Conservation (phyloP, 2,888 invertebrate genomes). For the Cancer borealis region DNA sequence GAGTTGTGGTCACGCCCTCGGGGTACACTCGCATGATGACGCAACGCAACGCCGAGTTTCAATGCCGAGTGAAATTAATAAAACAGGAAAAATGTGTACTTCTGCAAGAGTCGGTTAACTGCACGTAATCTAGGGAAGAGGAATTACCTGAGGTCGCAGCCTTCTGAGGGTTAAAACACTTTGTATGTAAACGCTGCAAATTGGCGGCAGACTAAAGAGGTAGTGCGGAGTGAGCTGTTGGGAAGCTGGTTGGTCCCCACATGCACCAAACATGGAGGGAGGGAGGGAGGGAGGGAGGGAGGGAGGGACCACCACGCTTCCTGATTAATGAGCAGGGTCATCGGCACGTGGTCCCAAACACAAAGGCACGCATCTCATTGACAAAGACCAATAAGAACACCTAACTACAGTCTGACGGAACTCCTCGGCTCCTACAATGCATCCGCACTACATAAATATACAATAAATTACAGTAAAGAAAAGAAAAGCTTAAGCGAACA, state of each 20-base stretch:
- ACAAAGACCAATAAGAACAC: not conserved
- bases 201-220: constrained; percentile 30
- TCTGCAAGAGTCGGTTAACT: not conserved
- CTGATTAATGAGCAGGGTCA: not conserved
- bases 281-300: not conserved
- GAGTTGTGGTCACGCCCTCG: not conserved
- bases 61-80: not conserved
- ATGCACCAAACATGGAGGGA: not conserved
- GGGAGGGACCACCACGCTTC: not conserved
- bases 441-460: not conserved
- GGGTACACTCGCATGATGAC: not conserved
- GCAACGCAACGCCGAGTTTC: not conserved
- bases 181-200: constrained; percentile 33
- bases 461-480: not conserved
- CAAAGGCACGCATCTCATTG: not conserved
- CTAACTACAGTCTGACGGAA: not conserved
- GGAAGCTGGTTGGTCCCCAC: constrained; percentile 23
- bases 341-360: not conserved
- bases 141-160: constrained; percentile 23
- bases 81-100: not conserved
- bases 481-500: not conserved
- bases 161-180: constrained; percentile 25
- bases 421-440: not conserved
- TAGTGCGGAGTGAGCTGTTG: constrained; percentile 41
- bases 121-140: not conserved